Evolutionary conservation across 2,113 vertebrate species (phyloP).

Genomic region (Lota lota): DNA sequence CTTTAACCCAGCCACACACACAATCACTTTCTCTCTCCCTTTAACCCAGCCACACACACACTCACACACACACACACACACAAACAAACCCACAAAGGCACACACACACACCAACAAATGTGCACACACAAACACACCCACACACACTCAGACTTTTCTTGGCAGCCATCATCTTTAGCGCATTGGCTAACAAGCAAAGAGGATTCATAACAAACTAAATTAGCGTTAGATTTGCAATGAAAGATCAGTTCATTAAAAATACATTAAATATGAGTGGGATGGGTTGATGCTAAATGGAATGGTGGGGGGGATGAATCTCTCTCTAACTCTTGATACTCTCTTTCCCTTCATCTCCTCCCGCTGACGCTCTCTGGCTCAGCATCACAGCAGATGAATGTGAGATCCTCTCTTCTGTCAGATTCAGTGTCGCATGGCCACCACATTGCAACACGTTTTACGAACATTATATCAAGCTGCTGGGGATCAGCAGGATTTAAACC

Average conservation of each 20-base stretch:
- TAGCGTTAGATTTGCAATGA: constrained; percentile 62
- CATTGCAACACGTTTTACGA: background rate
- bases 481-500: too few relatives aligned
- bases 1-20: constrained; percentile 18
- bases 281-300: constrained; percentile 63
- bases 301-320: constrained; percentile 33
- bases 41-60: background rate
- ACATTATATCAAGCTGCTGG: too few relatives aligned
- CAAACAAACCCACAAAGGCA: constrained; percentile 7
- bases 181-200: constrained; percentile 41
- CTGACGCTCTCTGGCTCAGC: background rate
- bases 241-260: constrained; percentile 71
- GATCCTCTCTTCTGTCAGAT: constrained; percentile 11
- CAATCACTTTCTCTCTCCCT: background rate
- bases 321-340: background rate
- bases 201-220: constrained; percentile 53
- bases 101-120: background rate
- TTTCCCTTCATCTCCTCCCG: background rate
- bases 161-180: constrained; percentile 32
- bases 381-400: constrained; percentile 12
- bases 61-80: constrained; percentile 23
- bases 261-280: constrained; percentile 63
- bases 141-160: constrained; percentile 1
- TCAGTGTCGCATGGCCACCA: constrained; percentile 4
- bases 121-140: background rate